These are phyloP conservation scores for Cryptocheilus praepositus DNA, from an alignment of 2,888 invertebrate species.

Conservation along the genomic window DNA sequence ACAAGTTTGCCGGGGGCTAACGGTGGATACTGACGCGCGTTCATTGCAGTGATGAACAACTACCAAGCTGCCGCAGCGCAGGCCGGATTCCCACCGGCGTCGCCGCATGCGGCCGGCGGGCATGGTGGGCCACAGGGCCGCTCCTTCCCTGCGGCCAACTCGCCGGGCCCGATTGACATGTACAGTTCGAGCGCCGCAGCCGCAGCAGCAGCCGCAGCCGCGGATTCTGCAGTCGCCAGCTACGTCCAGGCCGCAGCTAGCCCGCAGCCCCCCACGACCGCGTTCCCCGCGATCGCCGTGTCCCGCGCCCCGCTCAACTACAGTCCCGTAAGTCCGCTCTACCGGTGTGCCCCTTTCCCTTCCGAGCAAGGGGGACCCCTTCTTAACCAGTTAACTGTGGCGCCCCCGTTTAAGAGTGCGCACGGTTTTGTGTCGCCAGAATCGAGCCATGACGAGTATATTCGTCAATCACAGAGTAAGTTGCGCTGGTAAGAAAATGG, in stretches of 20 bases:
- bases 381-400: too few relatives aligned
- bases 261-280: conserved; percentile 91
- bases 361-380: neutral
- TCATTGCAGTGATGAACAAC: conserved; percentile 94
- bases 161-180: conserved; percentile 95
- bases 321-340: conserved; percentile 86
- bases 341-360: conserved; percentile 10
- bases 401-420: too few relatives aligned
- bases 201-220: conserved; percentile 76
- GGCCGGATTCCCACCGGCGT: conserved; percentile 88
- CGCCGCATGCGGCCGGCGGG: conserved; percentile 83
- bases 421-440: too few relatives aligned
- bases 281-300: conserved; percentile 95
- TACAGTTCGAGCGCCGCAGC: conserved; percentile 89
- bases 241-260: conserved; percentile 97
- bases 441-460: too few relatives aligned
- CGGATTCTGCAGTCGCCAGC: conserved; percentile 86
- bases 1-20: neutral
- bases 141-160: conserved; percentile 93
- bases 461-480: too few relatives aligned
- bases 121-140: conserved; percentile 79
- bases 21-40: conserved; percentile 42
- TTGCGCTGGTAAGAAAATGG: too few relatives aligned
- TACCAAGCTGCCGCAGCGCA: conserved; percentile 91
- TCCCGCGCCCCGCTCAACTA: conserved; percentile 95